Evolutionary conservation across 2,113 vertebrate species (phyloP).

Genomic region (Atrichornis clamosus): DNA sequence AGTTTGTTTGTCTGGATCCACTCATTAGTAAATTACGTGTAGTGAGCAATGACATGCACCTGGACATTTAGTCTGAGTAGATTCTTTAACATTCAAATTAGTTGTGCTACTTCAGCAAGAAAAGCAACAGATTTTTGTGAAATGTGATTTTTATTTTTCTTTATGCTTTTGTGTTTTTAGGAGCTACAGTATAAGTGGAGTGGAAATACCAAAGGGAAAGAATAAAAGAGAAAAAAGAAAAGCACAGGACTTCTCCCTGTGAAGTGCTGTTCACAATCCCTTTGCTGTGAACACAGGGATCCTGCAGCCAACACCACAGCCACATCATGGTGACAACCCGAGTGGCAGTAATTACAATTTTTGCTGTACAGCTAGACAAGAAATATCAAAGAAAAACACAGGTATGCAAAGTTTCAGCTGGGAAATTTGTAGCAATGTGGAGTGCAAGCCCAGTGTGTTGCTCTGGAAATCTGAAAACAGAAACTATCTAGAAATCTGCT

Average conservation of each 20-base stretch:
- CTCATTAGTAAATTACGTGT: constrained; percentile 6
- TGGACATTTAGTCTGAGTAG: constrained; percentile 1
- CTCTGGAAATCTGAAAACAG: neutral
- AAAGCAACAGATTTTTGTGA: neutral
- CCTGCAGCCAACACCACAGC: neutral
- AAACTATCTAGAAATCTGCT: neutral
- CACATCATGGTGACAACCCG: neutral
- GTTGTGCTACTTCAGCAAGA: neutral
- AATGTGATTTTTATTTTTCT: neutral
- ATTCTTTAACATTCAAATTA: neutral
- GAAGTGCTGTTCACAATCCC: neutral
- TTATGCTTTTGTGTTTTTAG: neutral
- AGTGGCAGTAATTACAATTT: neutral
- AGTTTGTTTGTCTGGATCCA: constrained; percentile 46
- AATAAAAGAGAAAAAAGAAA: neutral
- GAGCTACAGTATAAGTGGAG: neutral
- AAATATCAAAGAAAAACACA: neutral
- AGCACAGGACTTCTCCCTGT: neutral
- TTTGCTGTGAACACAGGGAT: neutral
- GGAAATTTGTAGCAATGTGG: neutral
- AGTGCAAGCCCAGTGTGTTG: neutral
- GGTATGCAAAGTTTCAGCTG: neutral
- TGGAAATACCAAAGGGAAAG: neutral
- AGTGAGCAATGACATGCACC: constrained; percentile 4
- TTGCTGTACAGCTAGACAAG: neutral